Evolutionary conservation across 2,797 vertebrate species (phyloP).

Genomic region (Hippopotamyrus pictus): DNA sequence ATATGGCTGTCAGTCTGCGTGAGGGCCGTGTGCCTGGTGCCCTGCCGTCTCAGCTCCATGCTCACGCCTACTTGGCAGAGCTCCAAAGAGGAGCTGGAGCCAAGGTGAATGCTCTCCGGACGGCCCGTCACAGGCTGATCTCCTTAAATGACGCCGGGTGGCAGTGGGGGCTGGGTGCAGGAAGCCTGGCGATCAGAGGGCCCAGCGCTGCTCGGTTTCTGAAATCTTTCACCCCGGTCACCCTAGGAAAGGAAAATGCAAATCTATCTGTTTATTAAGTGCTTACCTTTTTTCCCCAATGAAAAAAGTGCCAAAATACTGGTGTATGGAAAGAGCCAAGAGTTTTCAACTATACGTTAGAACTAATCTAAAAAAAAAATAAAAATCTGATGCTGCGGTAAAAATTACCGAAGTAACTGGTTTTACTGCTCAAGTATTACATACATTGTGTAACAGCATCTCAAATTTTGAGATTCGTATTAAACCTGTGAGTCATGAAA

Average conservation of each 20-base stretch:
- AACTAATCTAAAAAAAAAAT: neutral
- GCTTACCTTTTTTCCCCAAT: neutral
- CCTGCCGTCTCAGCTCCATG: neutral
- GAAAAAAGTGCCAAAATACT: neutral
- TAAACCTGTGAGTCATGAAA: neutral
- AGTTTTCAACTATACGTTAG: neutral
- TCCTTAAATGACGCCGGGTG: conserved; percentile 15
- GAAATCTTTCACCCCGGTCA: neutral
- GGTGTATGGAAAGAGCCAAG: neutral
- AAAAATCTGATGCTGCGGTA: too few relatives aligned
- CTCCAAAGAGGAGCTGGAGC: conserved; percentile 21
- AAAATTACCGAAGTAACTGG: neutral
- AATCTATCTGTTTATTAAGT: neutral
- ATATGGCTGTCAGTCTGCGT: conserved; percentile 32
- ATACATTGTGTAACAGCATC: neutral
- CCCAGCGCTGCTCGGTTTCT: neutral
- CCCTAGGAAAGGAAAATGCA: neutral
- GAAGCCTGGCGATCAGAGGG: neutral
- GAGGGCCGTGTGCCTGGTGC: neutral
- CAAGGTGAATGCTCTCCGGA: conserved; percentile 32
- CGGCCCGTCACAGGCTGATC: neutral
- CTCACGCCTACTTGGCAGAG: conserved; percentile 17
- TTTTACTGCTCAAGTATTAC: neutral
- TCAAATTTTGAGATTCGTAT: neutral
- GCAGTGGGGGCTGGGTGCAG: neutral